Evolutionary conservation across 2,888 invertebrate genomes (phyloP).

Genomic region (Heliconius cydno): DNA sequence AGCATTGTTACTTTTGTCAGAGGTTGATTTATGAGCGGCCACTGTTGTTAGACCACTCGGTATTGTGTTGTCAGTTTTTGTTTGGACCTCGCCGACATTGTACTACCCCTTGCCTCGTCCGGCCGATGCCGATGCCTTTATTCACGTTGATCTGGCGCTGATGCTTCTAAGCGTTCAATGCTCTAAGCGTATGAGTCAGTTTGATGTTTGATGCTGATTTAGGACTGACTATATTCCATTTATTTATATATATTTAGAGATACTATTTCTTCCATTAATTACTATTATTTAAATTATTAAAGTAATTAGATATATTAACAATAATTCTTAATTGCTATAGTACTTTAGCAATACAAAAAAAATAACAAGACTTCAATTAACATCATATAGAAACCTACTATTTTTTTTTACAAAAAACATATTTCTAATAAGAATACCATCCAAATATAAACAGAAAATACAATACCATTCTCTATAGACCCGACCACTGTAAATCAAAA

Average conservation of each 20-base stretch:
- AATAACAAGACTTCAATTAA: neutral
- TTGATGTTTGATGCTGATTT: constrained; percentile 48
- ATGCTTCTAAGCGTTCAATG: constrained; percentile 77
- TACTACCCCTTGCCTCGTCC: constrained; percentile 77
- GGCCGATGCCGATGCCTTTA: constrained; percentile 75
- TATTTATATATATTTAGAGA: constrained; percentile 11
- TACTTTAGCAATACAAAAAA: neutral
- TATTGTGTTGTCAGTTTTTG: constrained; percentile 83
- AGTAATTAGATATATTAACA: constrained; percentile 6
- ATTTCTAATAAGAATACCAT: neutral
- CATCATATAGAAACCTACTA: neutral
- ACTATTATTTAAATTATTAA: neutral
- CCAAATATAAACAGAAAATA: neutral
- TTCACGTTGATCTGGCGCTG: constrained; percentile 79
- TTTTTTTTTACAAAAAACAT: neutral
- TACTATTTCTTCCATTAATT: neutral
- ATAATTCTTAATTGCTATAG: neutral
- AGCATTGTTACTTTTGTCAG: constrained; percentile 83
- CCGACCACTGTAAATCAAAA: constrained; percentile 39
- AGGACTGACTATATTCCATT: constrained; percentile 28
- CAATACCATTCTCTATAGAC: neutral
- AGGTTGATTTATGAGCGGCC: constrained; percentile 83
- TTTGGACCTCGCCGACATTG: constrained; percentile 81
- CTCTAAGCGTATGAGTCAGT: constrained; percentile 62
- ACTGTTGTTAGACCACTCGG: constrained; percentile 80